Base-by-base conservation (phyloP, 2,113 vertebrate genomes). In the Xiphophorus couchianus region DNA sequence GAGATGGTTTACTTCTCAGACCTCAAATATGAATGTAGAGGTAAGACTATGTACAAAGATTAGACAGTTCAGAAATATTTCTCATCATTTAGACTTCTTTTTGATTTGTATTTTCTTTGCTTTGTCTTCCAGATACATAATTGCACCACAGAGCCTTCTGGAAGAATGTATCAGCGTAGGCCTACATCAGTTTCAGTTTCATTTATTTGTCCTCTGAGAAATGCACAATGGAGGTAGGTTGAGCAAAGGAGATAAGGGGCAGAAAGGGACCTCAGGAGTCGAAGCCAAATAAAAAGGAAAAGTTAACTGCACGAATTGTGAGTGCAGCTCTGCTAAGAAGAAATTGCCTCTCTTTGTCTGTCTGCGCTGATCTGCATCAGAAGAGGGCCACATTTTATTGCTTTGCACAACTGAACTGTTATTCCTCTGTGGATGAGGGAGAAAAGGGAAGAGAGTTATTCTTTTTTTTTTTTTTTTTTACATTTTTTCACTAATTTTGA, bases 1-100 rank as follows among this genome's bases (percentile, higher is more conserved):
- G 98, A 99, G 95, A 98, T 98, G 97, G 97, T 97, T 82, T 99
- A 98, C 95, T 99, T 99, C 94, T 99, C 98, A 12, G 97, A 99
- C 88, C 95, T 99, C 90, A 99, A 98, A 96, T 99, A 99, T 25
- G 97, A 98, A 94, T 99, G 97, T 89, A 96, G 94, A 99, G 98
- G 98, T 99, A 95, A 93, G 82, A 30, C 39, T 2, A 58, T 33
- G 13, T n/a, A 4, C 22, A 0, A 39, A n/a, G 22, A 5, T 65
- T 78, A 48, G 2, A 44, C 4, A 17, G 5, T 37, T 62, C 2
- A 48, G 35, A 66, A n/a, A 4, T 10, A 33, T 15, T 11, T 9
- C 10, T 25, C 4, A 31, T 78, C 15, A 28, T 17, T 13, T 28
- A 15, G 51, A 77, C 74, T 48, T 25, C 80, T 71, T 48, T 28